Percentiles rank a stretch among this genome's conserved stretches.
Evolutionary conservation across 2,888 invertebrate species (phyloP).

Genomic region (Seira sanloemensis): DNA sequence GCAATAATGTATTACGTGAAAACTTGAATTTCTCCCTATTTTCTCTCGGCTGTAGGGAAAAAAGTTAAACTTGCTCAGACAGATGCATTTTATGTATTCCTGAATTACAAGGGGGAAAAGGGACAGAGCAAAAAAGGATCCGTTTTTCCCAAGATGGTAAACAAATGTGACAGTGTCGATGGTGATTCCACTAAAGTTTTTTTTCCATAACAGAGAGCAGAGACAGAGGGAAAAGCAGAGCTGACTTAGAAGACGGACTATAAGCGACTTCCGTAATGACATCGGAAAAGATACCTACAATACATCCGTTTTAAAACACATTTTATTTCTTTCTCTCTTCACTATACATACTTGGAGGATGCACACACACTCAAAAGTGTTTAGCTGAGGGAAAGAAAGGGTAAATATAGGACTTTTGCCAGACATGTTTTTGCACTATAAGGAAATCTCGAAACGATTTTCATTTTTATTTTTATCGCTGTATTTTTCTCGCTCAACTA

Average conservation of each 20-base stretch:
- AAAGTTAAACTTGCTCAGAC: slow-evolving; percentile 28
- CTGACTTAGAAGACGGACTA: slow-evolving; percentile 24
- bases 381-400: background rate
- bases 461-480: slow-evolving; percentile 13
- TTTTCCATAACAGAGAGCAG: slow-evolving; percentile 15
- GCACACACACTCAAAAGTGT: too few species aligned
- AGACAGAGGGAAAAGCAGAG: slow-evolving; percentile 20
- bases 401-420: background rate
- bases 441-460: slow-evolving; percentile 16
- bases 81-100: slow-evolving; percentile 52
- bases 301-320: slow-evolving; percentile 42
- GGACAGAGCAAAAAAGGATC: slow-evolving; percentile 17
- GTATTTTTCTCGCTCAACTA: slow-evolving; percentile 3
- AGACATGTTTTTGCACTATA: slow-evolving; percentile 13
- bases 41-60: background rate
- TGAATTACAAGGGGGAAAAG: slow-evolving; percentile 13
- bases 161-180: slow-evolving; percentile 61
- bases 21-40: background rate
- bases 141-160: slow-evolving; percentile 47
- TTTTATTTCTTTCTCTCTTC: slow-evolving; percentile 34
- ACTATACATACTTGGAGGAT: background rate
- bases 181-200: slow-evolving; percentile 43
- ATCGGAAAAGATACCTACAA: slow-evolving; percentile 29
- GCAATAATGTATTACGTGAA: slow-evolving; percentile 14
- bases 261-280: slow-evolving; percentile 26